Percentiles rank a stretch among this genome's conserved stretches.
phyloP scores from a whole-genome alignment of 2,113 vertebrate genomes.

The Lepisosteus osseus region DNA sequence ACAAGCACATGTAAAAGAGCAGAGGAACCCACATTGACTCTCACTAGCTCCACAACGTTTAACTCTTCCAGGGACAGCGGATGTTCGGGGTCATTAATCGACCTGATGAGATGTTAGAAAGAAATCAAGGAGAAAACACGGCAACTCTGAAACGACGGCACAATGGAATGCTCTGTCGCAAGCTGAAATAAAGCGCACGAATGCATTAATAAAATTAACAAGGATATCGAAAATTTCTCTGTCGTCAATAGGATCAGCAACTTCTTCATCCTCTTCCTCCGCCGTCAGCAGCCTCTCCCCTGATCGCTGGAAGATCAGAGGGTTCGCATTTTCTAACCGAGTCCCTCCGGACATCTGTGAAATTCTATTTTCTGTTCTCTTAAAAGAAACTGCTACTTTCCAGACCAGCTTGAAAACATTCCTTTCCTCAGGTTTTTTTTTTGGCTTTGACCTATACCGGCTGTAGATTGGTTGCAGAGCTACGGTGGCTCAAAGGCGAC shows the following conservation, averaged over 20 bases:
- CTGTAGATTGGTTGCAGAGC: too few relatives aligned
- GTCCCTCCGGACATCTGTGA: conserved; percentile 36
- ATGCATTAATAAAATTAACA: not conserved
- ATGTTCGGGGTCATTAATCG: conserved; percentile 92
- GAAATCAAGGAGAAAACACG: conserved; percentile 66
- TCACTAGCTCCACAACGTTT: conserved; percentile 87
- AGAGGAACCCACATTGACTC: conserved; percentile 69
- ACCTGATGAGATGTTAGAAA: conserved; percentile 82
- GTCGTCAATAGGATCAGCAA: conserved; percentile 72
- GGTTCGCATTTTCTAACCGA: conserved; percentile 76
- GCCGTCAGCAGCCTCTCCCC: conserved; percentile 70
- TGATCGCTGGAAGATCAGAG: conserved; percentile 71
- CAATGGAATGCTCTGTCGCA: too few relatives aligned
- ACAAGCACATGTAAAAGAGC: fast-evolving
- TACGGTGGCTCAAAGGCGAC: too few relatives aligned
- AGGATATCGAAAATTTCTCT: conserved; percentile 85
- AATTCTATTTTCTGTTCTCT: too few relatives aligned
- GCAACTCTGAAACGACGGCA: too few relatives aligned
- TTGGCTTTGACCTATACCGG: too few relatives aligned
- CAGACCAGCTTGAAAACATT: too few relatives aligned
- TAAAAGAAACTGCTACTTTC: too few relatives aligned
- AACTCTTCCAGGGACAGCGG: conserved; percentile 90
- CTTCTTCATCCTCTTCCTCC: conserved; percentile 72
- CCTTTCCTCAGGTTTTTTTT: too few relatives aligned
- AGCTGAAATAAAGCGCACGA: too few relatives aligned